These are phyloP conservation scores for Abrostola tripartita DNA, from an alignment of 2,888 invertebrate genomes.

Conservation along the genomic window DNA sequence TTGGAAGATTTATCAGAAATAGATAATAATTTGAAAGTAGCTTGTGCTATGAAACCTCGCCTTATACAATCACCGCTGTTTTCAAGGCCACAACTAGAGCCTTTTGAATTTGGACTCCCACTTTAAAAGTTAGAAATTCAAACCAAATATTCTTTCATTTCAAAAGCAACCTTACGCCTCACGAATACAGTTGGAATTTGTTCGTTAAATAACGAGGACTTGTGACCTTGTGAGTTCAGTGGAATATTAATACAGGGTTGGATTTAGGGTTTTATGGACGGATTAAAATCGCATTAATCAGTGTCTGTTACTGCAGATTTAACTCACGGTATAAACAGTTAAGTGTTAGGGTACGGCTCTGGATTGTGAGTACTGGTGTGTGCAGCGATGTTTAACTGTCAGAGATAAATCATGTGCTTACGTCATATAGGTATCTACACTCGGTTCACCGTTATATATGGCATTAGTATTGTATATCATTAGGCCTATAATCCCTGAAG, in stretches of 20 bases:
- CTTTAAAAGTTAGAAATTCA: slow-evolving; percentile 82
- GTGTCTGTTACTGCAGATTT: slow-evolving; percentile 88
- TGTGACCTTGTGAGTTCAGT: slow-evolving; percentile 85
- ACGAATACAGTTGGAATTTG: slow-evolving; percentile 69
- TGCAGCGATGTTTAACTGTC: slow-evolving; percentile 39
- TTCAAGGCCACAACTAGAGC: slow-evolving; percentile 48
- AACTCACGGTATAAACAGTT: slow-evolving; percentile 88
- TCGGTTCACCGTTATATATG: too few species aligned
- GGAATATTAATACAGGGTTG: slow-evolving; percentile 86
- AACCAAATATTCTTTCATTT: slow-evolving; percentile 56
- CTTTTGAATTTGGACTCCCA: slow-evolving; percentile 81
- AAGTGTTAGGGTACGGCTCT: slow-evolving; percentile 84
- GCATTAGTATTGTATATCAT: too few species aligned
- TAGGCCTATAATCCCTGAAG: too few species aligned
- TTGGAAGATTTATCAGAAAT: background rate
- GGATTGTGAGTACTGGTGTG: slow-evolving; percentile 74
- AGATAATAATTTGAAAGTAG: background rate
- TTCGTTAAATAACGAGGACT: slow-evolving; percentile 59
- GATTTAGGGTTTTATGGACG: slow-evolving; percentile 90
- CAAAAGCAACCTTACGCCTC: slow-evolving; percentile 61
- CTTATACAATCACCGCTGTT: slow-evolving; percentile 32
- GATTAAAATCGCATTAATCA: slow-evolving; percentile 92
- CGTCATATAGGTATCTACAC: background rate
- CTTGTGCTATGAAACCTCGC: slow-evolving; percentile 14
- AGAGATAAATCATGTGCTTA: slow-evolving; percentile 13